Conservation (phyloP, 2,888 invertebrate genomes). For the Meta bourneti region DNA sequence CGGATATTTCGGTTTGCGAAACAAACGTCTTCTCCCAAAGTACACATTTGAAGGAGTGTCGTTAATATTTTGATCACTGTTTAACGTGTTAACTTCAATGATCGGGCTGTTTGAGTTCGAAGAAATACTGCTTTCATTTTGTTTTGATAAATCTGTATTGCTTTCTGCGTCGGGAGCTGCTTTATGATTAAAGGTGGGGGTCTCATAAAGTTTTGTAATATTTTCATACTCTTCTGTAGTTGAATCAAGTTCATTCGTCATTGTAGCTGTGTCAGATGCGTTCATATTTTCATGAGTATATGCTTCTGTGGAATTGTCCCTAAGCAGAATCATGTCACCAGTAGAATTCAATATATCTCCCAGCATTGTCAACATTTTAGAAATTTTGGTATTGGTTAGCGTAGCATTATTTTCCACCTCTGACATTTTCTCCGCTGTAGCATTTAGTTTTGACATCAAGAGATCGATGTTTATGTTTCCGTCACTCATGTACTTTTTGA, state of each 20-base stretch:
- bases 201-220: background rate
- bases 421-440: constrained; percentile 29
- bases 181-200: background rate
- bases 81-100: background rate
- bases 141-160: background rate
- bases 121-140: background rate
- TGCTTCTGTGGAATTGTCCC: background rate
- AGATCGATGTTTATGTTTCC: constrained; percentile 51
- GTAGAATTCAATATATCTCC: constrained; percentile 44
- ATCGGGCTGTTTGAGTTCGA: background rate
- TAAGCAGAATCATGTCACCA: background rate
- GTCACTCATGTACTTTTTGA: constrained; percentile 58
- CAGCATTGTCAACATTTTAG: constrained; percentile 37
- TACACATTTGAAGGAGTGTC: background rate
- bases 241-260: background rate
- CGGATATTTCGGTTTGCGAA: constrained; percentile 56
- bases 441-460: constrained; percentile 50
- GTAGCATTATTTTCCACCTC: background rate
- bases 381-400: background rate
- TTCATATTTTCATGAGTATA: background rate
- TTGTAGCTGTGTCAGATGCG: background rate
- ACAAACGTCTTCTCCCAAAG: constrained; percentile 56
- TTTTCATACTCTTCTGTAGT: constrained; percentile 32
- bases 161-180: background rate
- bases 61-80: background rate